These are phyloP conservation scores for Cettia cetti DNA, from an alignment of 2,113 vertebrate species.

Conservation along the genomic window DNA sequence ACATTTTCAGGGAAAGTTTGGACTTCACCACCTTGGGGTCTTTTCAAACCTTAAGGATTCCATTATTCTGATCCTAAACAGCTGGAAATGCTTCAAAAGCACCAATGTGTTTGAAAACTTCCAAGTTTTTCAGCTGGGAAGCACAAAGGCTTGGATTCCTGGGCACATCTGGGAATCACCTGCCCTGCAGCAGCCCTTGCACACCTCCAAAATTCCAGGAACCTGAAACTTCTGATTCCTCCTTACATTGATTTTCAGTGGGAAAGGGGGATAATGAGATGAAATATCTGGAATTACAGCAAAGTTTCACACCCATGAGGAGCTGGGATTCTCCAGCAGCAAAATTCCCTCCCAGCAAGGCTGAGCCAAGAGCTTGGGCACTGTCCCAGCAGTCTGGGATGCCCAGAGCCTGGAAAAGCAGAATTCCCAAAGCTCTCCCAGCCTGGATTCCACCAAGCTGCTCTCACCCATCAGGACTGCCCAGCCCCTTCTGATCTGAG, in stretches of 20 bases:
- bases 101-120: neutral
- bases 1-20: accelerated
- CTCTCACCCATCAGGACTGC: accelerated
- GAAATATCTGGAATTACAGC: neutral
- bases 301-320: neutral
- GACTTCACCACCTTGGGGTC: no score
- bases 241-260: accelerated
- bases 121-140: neutral
- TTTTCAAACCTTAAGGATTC: neutral
- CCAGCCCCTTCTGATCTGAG: neutral
- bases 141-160: neutral
- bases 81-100: neutral
- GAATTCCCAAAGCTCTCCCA: neutral
- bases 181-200: neutral
- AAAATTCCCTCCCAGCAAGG: neutral
- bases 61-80: neutral
- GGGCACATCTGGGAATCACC: neutral
- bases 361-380: neutral
- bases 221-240: neutral
- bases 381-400: neutral
- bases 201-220: neutral
- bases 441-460: neutral
- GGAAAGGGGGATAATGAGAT: neutral
- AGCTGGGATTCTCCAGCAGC: neutral
- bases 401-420: neutral